A percentile compares a stretch with the other conserved stretches of the same genome.
These are phyloP conservation scores for Sapayoa aenigma DNA, from an alignment of 2,113 vertebrate genomes.

Conservation along the genomic window DNA sequence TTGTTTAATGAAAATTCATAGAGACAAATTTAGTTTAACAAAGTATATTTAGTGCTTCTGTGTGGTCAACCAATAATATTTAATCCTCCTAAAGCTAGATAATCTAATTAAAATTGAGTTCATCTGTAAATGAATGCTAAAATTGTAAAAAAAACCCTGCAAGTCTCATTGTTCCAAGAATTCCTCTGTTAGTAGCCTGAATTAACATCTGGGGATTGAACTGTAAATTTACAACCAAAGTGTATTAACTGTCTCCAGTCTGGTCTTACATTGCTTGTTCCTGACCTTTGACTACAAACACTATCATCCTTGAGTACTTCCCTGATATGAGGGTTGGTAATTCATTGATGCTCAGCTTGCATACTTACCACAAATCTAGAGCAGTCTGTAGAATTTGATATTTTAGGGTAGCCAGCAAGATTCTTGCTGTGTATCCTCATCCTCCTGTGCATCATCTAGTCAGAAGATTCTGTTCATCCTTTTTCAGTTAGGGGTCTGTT, in stretches of 20 bases:
- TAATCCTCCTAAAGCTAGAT: background rate
- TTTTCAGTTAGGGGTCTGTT: background rate
- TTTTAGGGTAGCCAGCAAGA: background rate
- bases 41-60: background rate
- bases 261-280: background rate
- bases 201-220: background rate
- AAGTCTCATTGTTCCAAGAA: background rate
- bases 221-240: background rate
- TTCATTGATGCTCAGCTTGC: background rate
- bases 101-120: background rate
- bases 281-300: background rate
- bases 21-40: background rate
- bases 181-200: background rate
- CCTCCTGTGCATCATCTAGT: background rate
- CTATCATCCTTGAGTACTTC: background rate
- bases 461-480: background rate
- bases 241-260: background rate
- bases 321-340: background rate
- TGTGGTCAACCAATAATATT: background rate
- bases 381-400: background rate
- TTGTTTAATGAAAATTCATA: background rate
- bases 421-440: background rate
- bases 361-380: background rate
- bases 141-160: background rate
- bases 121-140: background rate